phyloP scores from a whole-genome alignment of 2,888 invertebrate species.

The Drosophila antonietae region DNA sequence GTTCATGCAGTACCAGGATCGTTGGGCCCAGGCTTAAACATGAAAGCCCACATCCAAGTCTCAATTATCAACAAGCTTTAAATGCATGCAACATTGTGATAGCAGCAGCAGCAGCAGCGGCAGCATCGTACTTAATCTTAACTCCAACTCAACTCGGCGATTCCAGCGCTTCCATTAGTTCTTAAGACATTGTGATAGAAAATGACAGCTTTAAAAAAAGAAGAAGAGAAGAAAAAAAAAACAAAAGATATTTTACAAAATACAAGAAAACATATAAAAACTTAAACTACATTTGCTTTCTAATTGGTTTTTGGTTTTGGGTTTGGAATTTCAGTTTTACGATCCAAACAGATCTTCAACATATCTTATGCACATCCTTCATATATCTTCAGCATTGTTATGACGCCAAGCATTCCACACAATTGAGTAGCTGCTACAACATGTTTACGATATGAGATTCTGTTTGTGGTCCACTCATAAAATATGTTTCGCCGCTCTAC shows the following conservation, averaged over 20 bases:
- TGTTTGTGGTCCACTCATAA: constrained; percentile 37
- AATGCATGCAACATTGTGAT: constrained; percentile 67
- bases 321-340: constrained; percentile 26
- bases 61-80: constrained; percentile 62
- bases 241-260: constrained; percentile 44
- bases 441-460: constrained; percentile 35
- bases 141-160: constrained; percentile 63
- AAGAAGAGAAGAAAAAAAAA: constrained; percentile 31
- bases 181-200: constrained; percentile 78
- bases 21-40: constrained; percentile 90
- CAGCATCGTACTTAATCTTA: constrained; percentile 55
- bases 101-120: constrained; percentile 58
- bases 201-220: constrained; percentile 62
- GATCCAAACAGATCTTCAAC: constrained; percentile 10
- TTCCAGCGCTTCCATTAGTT: constrained; percentile 72
- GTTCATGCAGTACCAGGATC: constrained; percentile 84
- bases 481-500: constrained; percentile 29
- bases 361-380: constrained; percentile 5
- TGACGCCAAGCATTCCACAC: constrained; percentile 35
- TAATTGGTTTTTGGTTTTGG: constrained; percentile 41
- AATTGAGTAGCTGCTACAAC: constrained; percentile 33
- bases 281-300: constrained; percentile 38
- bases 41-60: constrained; percentile 2
- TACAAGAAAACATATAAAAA: constrained; percentile 53
- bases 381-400: constrained; percentile 14